Base-by-base conservation (phyloP, 2,113 vertebrate genomes). In the Neotragus pygmaeus region DNA sequence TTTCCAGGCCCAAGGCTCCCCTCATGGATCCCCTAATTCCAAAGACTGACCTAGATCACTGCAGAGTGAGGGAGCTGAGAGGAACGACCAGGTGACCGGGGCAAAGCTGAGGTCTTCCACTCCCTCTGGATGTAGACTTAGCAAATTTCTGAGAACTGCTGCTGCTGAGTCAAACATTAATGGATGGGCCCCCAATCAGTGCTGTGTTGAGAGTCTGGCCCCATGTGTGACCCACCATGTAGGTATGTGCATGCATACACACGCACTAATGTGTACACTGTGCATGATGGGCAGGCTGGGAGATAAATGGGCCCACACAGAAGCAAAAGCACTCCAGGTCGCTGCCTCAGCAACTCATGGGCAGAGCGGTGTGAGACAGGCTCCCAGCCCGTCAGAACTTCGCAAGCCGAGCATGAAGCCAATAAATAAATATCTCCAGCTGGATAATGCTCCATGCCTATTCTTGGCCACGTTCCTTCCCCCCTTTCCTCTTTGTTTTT, bases 401-500 rank as follows among this genome's bases (percentile, higher is more conserved):
- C 91, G 33, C 95, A 51, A 95, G 64, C 55, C 73, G 86, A 91
- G 55, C 96, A 94, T 88, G 90, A 97, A 91, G 89, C 93, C 92
- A 94, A 93, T 84, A 96, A 70, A 92, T 92, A 94, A 0, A 91
- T 95, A 96, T 91, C 57, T 89, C 6, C 95, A 98, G 90, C 88
- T 95, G 92, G 89, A 89, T 97, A 95, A 97, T 94, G 82, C 92
- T 96, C 96, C 0, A 0, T 81, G 93, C 66, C 92, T 93, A 58
- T 96, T 97, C 64, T 11, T 49, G 66, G 92, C 95, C 97, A 96
- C 0, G 0, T 94, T 91, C 84, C 84, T 81, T 70, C 83, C 60
- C 64, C 90, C 49, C 80, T 96, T 91, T 96, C 95, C 77, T 94
- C 89, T 97, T 94, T 96, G 88, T 97, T 96, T 97, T 96, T 95